Percentiles rank a stretch among this genome's conserved stretches.
These are phyloP conservation scores for Anolis carolinensis DNA, from an alignment of 2,113 vertebrate species.

Conservation along the genomic window DNA sequence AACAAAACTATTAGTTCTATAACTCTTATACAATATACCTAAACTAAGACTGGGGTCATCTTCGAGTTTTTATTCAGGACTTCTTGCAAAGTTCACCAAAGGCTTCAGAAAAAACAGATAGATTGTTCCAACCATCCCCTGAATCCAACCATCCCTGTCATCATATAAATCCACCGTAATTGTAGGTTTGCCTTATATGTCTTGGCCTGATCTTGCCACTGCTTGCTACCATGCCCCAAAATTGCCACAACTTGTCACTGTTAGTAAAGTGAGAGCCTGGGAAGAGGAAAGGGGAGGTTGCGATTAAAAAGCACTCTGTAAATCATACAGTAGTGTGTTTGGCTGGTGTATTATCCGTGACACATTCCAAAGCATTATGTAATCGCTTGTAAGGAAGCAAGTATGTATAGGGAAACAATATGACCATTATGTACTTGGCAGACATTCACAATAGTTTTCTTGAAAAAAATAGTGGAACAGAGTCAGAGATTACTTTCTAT, in stretches of 20 bases:
- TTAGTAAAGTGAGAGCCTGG: neutral
- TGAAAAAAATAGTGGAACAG: neutral
- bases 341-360: neutral
- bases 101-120: neutral
- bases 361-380: conserved; percentile 6
- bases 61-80: neutral
- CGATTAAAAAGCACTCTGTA: neutral
- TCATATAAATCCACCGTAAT: neutral
- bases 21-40: neutral
- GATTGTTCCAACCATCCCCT: neutral
- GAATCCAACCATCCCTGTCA: neutral
- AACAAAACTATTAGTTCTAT: neutral
- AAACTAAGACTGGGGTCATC: neutral
- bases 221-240: neutral
- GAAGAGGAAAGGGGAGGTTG: neutral
- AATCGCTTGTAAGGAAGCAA: neutral
- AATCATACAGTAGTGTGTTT: neutral
- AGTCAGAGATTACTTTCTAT: neutral
- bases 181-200: neutral
- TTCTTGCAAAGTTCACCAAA: neutral
- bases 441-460: neutral
- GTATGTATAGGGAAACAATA: neutral
- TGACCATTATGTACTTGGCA: neutral
- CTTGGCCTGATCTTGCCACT: neutral
- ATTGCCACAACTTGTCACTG: neutral